A percentile compares a stretch with the other conserved stretches of the same genome.
phyloP scores from a whole-genome alignment of 2,113 vertebrate genomes.

The Orcinus orca region DNA sequence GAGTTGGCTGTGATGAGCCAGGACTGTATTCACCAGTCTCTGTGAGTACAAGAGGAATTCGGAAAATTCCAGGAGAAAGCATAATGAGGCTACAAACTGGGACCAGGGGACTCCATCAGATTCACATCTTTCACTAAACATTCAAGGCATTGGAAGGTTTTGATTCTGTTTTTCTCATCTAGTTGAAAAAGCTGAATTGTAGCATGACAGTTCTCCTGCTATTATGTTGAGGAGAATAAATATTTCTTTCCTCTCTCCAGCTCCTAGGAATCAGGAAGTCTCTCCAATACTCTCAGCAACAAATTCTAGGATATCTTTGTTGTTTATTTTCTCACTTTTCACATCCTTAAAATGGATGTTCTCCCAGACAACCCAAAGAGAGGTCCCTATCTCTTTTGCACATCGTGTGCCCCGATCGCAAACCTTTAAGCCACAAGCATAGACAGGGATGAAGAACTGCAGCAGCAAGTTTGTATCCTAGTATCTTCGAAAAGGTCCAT shows the following conservation, averaged over 20 bases:
- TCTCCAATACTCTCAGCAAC: neutral
- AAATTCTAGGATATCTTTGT: neutral
- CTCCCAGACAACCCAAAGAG: neutral
- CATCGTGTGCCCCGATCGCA: neutral
- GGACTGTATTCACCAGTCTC: neutral
- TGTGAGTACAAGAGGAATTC: neutral
- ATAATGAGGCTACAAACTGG: conserved; percentile 49
- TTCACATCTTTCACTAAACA: conserved; percentile 53
- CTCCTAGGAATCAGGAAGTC: conserved; percentile 32
- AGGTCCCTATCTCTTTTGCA: neutral
- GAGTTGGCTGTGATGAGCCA: neutral
- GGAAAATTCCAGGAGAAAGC: conserved; percentile 62
- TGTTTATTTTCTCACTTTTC: neutral
- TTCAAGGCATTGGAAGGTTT: conserved; percentile 7
- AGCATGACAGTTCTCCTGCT: conserved; percentile 1
- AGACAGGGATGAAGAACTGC: neutral
- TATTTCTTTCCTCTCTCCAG: neutral
- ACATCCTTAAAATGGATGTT: neutral
- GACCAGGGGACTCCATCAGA: conserved; percentile 45
- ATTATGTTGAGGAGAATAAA: neutral
- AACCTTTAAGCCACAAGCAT: neutral
- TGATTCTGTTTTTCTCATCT: conserved; percentile 72
- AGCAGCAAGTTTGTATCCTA: neutral
- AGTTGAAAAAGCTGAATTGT: neutral
- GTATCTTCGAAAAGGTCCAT: neutral